Base-by-base conservation (phyloP, 2,888 invertebrate species). In the Ecdyonurus torrentis region DNA sequence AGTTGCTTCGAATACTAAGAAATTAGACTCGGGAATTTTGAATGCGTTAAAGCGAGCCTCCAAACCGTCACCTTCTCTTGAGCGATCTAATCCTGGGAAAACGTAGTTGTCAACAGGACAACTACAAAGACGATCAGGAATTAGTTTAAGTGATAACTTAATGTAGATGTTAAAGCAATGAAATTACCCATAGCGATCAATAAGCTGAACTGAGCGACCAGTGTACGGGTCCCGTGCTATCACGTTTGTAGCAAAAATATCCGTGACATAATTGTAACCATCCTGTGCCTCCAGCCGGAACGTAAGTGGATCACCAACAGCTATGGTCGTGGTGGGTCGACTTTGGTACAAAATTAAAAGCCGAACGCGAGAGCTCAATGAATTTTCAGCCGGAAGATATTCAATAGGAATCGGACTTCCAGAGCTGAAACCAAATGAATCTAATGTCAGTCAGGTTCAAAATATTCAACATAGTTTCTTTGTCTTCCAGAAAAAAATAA, bases 41-140 rank as follows among this genome's bases (percentile, higher is more conserved):
- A 93, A 94, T 0, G 93, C 93, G 74, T 93, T 92, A 74, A 94
- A 94, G 70, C 91, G 81, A 0, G 93, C 92, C 77, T 93, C 92
- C 62, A 94, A 76, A 2, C 89, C 91, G 71, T 92, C 91, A 0
- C 91, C 88, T 69, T 83, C 90, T 23, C 93, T 82, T 0, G 91
- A 83, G 71, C 89, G 85, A 72, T 92, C 92, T 68, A 94, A 74
- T 71, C 92, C 91, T 0, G 93, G 93, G 78, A 94, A 94, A 0
- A 94, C 92, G 71, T 87, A 91, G 20, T 89, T 87, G 74, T 93
- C 92, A 0, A 93, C 90, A 0, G 93, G 93, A 70, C 93, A 94
- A 50, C 93, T 92, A 70, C 37, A 72, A 74, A 60, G 65, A 67
- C 10, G n/a, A 23, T 20, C 2, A n/a, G 37, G 20, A 5, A 10